phyloP scores from a whole-genome alignment of 2,113 vertebrate genomes.

The Sterrhoptilus dennistouni region DNA sequence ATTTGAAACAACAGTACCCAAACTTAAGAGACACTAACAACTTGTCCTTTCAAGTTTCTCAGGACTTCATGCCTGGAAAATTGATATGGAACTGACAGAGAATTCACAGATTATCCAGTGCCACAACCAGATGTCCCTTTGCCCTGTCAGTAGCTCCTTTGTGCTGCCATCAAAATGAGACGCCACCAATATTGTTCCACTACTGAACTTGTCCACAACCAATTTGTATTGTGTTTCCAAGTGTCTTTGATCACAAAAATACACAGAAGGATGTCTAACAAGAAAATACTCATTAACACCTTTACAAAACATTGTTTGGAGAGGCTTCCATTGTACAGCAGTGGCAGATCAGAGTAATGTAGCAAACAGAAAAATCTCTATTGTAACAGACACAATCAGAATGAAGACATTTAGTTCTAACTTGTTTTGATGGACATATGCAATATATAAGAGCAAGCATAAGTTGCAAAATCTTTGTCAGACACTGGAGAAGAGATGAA shows the following conservation, averaged over 20 bases:
- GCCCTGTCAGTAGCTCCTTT: background rate
- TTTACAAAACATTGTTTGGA: background rate
- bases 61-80: background rate
- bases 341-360: background rate
- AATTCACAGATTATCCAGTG: background rate
- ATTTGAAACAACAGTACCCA: background rate
- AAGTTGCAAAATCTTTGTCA: background rate
- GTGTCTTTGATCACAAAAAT: background rate
- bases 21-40: background rate
- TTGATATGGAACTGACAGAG: background rate
- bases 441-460: fast-evolving
- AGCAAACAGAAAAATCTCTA: background rate
- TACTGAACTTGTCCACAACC: background rate
- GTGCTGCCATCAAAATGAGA: background rate
- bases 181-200: background rate
- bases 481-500: background rate
- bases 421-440: background rate
- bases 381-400: background rate
- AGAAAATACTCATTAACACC: background rate
- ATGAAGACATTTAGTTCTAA: background rate
- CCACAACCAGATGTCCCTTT: background rate
- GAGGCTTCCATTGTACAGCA: background rate
- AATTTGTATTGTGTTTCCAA: background rate
- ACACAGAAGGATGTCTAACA: background rate
- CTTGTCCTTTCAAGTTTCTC: background rate